These are phyloP conservation scores for Temnopleurus reevesii DNA, from an alignment of 53 echinoderm and acorn worm genomes.

Conservation along the genomic window DNA sequence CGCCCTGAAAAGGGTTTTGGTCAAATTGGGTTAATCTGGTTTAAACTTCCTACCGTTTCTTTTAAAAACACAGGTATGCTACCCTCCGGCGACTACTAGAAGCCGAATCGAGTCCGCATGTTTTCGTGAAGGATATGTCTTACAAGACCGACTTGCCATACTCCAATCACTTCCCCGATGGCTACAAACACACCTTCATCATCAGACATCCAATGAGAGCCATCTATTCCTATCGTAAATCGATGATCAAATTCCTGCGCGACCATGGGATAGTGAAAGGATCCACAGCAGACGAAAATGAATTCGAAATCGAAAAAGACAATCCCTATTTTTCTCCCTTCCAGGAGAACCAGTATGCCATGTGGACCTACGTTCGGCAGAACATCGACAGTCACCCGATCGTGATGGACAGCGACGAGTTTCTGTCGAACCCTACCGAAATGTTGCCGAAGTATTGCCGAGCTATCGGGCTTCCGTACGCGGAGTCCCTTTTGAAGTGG, in stretches of 20 bases:
- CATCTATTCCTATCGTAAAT: background rate
- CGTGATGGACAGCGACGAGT: slow-evolving; percentile 21
- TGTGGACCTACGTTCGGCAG: background rate
- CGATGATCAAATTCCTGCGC: background rate
- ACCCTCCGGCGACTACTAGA: background rate
- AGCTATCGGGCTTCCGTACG: slow-evolving; percentile 1
- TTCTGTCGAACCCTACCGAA: slow-evolving; percentile 14
- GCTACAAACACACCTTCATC: slow-evolving; percentile 8
- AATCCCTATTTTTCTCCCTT: background rate
- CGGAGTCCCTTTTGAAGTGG: slow-evolving; percentile 24
- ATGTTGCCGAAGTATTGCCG: slow-evolving; percentile 19
- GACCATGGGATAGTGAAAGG: background rate
- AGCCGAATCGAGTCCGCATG: background rate
- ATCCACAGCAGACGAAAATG: background rate
- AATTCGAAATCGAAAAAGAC: background rate
- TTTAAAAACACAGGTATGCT: background rate
- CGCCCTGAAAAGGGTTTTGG: too few species aligned
- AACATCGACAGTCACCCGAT: slow-evolving; percentile 28
- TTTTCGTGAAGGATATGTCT: background rate
- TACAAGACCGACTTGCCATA: background rate
- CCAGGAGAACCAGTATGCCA: background rate
- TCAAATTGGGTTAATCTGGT: too few species aligned
- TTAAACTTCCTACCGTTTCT: background rate
- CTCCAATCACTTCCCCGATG: background rate
- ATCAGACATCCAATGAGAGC: background rate